Evolutionary conservation across 2,888 invertebrate genomes (phyloP).

Genomic region (Sepioteuthis lessoniana): DNA sequence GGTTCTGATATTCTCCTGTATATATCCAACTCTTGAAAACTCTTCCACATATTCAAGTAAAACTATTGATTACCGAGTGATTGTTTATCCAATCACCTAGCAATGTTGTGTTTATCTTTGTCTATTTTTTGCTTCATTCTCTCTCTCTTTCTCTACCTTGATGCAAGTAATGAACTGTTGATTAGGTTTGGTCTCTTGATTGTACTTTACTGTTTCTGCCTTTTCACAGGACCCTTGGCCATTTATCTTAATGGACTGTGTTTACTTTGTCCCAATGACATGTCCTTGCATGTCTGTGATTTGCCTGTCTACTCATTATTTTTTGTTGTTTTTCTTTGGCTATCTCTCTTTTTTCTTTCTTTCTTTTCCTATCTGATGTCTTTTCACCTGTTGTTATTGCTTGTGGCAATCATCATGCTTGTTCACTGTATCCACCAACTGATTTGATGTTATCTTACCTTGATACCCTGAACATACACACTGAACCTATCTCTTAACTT

Average conservation of each 20-base stretch:
- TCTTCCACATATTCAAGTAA: not conserved
- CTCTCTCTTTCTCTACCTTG: not conserved
- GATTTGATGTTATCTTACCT: not conserved
- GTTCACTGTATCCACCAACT: not conserved
- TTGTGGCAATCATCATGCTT: not conserved
- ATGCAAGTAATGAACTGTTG: not conserved
- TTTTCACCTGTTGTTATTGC: not conserved
- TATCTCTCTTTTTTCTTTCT: not conserved
- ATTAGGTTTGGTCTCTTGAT: not conserved
- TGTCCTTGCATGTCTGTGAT: slow-evolving; percentile 13
- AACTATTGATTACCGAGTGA: not conserved
- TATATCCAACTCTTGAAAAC: too few relatives aligned
- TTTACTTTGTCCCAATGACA: not conserved
- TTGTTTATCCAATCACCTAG: not conserved
- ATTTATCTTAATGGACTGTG: not conserved
- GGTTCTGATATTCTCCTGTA: too few relatives aligned
- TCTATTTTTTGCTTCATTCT: not conserved
- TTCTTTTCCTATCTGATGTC: not conserved
- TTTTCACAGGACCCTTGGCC: not conserved
- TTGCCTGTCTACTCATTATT: not conserved
- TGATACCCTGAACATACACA: not conserved
- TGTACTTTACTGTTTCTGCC: not conserved
- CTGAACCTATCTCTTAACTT: not conserved
- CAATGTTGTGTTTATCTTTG: not conserved
- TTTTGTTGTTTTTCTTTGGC: not conserved